Base-by-base conservation (phyloP, 2,797 vertebrate genomes). In the Meda fulgida region DNA sequence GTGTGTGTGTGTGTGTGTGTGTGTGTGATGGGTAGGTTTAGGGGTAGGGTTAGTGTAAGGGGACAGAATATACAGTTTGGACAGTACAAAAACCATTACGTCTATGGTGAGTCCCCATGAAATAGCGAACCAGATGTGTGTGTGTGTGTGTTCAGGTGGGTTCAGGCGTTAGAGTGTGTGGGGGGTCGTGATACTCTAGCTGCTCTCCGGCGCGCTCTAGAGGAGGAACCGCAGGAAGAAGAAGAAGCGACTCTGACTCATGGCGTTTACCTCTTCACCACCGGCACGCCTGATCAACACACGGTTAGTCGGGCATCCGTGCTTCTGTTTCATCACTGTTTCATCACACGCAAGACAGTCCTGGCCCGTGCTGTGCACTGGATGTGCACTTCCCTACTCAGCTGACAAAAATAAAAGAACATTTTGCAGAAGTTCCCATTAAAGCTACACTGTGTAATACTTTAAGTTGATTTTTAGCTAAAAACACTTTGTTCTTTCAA, bases 221-320 rank as follows among this genome's bases (percentile, higher is more conserved):
- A 96, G 88, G 87, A 93, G 55, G 93, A 95, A 80, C 53, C 69
- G 13, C 92, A 95, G 78, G 91, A 87, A 87, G 94, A 94, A 70
- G 90, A 86, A 86, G 94, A 94, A 66, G 90, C 89, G 16, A 63
- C 93, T 5, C 88, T 89, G 18, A 94, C 94, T 0, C 94, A 92
- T 60, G 95, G 95, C 31, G 86, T 97, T 78, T 97, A 96, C 87
- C 91, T 97, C 67, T 91, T 97, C 86, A 95, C 95, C 0, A 95
- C 95, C 26, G 96, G 96, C 77, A 70, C 95, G 78, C 94, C 96
- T 2, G 96, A 97, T 89, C 96, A 96, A 91, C 94, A 96, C 40
- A 81, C 88, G 91, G 96, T 97, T 63, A 86, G 87, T 36, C 5
- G 8, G 29, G n/a, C 36, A 46, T 16, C 53, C 13, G 26, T 3